Conservation (phyloP, 2,888 invertebrate genomes). For the Coleophora deauratella region DNA sequence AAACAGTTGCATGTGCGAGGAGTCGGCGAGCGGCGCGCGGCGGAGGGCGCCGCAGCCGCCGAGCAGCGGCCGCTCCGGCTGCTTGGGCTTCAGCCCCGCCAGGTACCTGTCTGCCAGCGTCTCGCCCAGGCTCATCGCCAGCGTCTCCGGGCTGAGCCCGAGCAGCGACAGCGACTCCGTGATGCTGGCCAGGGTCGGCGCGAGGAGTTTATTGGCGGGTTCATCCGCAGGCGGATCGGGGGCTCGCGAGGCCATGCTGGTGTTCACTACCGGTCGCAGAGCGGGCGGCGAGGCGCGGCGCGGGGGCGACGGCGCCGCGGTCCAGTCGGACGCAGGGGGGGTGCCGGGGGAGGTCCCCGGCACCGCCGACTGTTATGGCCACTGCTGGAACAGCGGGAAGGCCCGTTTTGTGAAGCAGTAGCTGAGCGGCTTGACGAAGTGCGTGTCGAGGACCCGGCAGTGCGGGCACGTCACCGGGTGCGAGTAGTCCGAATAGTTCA, state of each 20-base stretch:
- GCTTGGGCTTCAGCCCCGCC: conserved; percentile 54
- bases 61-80: conserved; percentile 30
- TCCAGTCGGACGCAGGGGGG: conserved; percentile 56
- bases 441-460: conserved; percentile 92
- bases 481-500: conserved; percentile 96
- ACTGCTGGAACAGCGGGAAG: conserved; percentile 80
- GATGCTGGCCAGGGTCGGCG: conserved; percentile 52
- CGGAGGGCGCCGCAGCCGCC: conserved; percentile 43
- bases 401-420: conserved; percentile 87
- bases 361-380: conserved; percentile 91
- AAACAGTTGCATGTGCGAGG: conserved; percentile 72
- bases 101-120: conserved; percentile 62
- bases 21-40: conserved; percentile 33
- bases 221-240: conserved; percentile 36
- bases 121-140: conserved; percentile 62
- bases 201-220: conserved; percentile 38
- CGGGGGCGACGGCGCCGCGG: conserved; percentile 51
- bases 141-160: conserved; percentile 55
- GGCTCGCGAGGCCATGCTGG: conserved; percentile 60
- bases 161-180: conserved; percentile 61
- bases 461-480: conserved; percentile 93
- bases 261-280: conserved; percentile 65
- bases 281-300: conserved; percentile 60
- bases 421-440: conserved; percentile 93
- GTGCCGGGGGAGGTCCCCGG: conserved; percentile 75